These are phyloP conservation scores for Stegodyphus mimosarum DNA, from an alignment of 1,140 invertebrate species.

Conservation along the genomic window DNA sequence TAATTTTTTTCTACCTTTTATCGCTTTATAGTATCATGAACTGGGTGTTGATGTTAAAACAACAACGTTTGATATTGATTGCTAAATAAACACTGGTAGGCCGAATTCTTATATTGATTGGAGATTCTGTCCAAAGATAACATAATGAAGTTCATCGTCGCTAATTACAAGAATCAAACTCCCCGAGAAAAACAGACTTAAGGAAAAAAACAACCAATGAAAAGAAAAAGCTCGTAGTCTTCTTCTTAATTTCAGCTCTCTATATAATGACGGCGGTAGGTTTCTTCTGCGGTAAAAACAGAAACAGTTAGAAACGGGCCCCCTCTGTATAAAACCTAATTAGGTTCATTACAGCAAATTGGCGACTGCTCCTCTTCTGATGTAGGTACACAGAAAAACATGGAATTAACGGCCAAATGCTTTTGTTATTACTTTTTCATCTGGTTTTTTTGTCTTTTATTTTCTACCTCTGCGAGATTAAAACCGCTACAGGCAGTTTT, in stretches of 20 bases:
- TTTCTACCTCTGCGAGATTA: conserved; percentile 35
- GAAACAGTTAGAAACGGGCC: conserved; percentile 35
- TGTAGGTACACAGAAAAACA: conserved; percentile 57
- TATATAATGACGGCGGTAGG: conserved; percentile 44
- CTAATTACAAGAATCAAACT: conserved; percentile 52
- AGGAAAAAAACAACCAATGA: conserved; percentile 1
- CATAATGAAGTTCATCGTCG: conserved; percentile 38
- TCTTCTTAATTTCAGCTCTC: conserved; percentile 50
- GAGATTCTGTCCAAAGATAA: not conserved
- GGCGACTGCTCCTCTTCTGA: conserved; percentile 32
- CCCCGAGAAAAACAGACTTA: conserved; percentile 8
- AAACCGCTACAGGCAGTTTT: conserved; percentile 22
- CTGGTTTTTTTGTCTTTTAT: conserved; percentile 4
- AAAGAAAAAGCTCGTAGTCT: conserved; percentile 15
- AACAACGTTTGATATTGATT: too few relatives aligned
- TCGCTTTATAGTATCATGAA: too few relatives aligned
- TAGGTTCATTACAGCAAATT: conserved; percentile 60
- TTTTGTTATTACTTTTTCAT: conserved; percentile 18
- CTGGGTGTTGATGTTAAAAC: too few relatives aligned
- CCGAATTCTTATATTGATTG: conserved; percentile 14
- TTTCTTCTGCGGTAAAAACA: conserved; percentile 54
- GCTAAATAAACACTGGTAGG: too few relatives aligned
- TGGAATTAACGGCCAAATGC: conserved; percentile 50
- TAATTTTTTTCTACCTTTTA: too few relatives aligned
- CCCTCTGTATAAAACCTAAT: conserved; percentile 53